phyloP scores from a whole-genome alignment of 2,797 vertebrate species.

The Lycodopsis pacificus region DNA sequence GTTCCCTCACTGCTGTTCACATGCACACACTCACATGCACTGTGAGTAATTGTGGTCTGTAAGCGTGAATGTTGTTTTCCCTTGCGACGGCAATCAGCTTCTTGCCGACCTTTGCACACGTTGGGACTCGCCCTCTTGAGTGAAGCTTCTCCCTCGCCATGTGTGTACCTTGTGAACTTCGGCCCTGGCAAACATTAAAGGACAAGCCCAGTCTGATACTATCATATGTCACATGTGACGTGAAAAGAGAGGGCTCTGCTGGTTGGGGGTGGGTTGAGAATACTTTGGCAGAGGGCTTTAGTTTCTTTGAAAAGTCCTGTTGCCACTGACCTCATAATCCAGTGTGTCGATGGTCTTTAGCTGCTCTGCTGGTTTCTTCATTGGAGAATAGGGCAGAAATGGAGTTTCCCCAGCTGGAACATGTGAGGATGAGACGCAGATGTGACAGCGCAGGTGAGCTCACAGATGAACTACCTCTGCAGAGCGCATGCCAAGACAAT shows the following conservation, averaged over 20 bases:
- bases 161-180: constrained; percentile 74
- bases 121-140: constrained; percentile 25
- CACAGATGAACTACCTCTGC: not conserved
- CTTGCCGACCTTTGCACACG: constrained; percentile 67
- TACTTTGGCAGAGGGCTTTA: constrained; percentile 43
- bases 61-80: constrained; percentile 2
- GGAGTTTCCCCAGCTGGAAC: constrained; percentile 71
- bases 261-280: constrained; percentile 33
- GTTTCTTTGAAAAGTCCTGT: constrained; percentile 70
- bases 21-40: no score
- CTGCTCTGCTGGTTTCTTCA: constrained; percentile 17
- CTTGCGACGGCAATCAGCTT: constrained; percentile 20
- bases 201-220: constrained; percentile 74
- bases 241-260: constrained; percentile 30
- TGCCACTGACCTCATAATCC: constrained; percentile 20
- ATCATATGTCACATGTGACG: constrained; percentile 79
- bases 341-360: constrained; percentile 21
- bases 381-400: constrained; percentile 52
- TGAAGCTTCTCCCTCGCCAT: constrained; percentile 9
- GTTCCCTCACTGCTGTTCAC: not conserved
- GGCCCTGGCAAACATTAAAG: constrained; percentile 80
- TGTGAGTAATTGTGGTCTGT: not conserved
- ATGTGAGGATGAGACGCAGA: constrained; percentile 46
- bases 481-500: constrained; percentile 25
- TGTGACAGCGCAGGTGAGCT: constrained; percentile 83